phyloP scores from a whole-genome alignment of 2,888 invertebrate species.

The Onthophagus sagittarius region DNA sequence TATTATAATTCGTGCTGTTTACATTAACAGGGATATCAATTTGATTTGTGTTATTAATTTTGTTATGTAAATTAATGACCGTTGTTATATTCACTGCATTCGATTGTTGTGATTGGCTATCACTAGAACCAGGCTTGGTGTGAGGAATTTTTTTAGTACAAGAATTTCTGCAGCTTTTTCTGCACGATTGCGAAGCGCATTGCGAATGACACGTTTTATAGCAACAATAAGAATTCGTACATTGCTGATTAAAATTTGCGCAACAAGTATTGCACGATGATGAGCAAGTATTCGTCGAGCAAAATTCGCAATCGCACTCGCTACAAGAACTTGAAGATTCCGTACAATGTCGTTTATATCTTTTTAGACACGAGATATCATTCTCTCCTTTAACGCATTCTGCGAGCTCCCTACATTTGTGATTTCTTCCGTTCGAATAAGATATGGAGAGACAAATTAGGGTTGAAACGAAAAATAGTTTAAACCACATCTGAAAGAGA shows the following conservation, averaged over 20 bases:
- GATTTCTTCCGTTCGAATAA: background rate
- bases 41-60: slow-evolving; percentile 19
- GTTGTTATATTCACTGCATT: slow-evolving; percentile 17
- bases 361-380: slow-evolving; percentile 1
- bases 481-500: slow-evolving; percentile 1
- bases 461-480: background rate
- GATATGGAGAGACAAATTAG: background rate
- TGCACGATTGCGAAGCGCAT: slow-evolving; percentile 35
- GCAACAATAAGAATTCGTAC: slow-evolving; percentile 43
- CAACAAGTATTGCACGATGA: slow-evolving; percentile 38
- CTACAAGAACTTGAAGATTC: slow-evolving; percentile 9
- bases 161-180: slow-evolving; percentile 22
- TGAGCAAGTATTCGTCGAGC: slow-evolving; percentile 28
- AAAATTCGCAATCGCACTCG: slow-evolving; percentile 16
- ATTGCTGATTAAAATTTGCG: slow-evolving; percentile 26
- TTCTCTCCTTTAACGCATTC: slow-evolving; percentile 1
- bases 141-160: background rate
- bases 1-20: slow-evolving; percentile 46
- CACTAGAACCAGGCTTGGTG: background rate
- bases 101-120: background rate
- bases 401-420: background rate
- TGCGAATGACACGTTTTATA: slow-evolving; percentile 44
- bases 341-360: slow-evolving; percentile 1
- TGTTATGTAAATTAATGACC: slow-evolving; percentile 20
- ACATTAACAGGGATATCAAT: slow-evolving; percentile 45